These are phyloP conservation scores for Cerastoderma edule DNA, from an alignment of 2,888 invertebrate genomes.

Conservation along the genomic window DNA sequence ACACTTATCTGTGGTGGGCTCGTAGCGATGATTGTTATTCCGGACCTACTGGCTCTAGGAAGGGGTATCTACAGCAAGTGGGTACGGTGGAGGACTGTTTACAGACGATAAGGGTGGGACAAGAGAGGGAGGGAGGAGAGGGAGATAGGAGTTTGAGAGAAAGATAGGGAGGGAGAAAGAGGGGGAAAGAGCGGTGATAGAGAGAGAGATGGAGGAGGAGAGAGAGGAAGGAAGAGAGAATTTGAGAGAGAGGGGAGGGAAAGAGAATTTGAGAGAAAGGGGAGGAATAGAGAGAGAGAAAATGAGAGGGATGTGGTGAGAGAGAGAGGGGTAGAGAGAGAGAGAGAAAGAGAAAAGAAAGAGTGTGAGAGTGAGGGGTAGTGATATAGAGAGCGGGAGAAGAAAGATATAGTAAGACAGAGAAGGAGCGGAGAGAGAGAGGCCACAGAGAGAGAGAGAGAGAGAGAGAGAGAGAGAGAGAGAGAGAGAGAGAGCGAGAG, in stretches of 20 bases:
- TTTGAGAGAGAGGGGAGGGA: not conserved
- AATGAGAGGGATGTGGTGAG: not conserved
- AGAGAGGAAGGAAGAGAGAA: not conserved
- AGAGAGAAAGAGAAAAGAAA: not conserved
- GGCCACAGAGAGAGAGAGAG: not conserved
- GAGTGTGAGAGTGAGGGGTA: not conserved
- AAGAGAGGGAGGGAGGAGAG: not conserved
- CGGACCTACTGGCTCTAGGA: not conserved
- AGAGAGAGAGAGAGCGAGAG: not conserved
- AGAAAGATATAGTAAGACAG: not conserved
- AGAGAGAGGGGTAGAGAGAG: not conserved
- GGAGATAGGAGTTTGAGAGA: not conserved
- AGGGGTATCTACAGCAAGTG: not conserved
- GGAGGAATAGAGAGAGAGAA: not conserved
- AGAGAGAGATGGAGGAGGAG: not conserved
- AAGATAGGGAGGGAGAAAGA: not conserved
- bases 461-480: conserved; percentile 1
- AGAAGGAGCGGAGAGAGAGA: not conserved
- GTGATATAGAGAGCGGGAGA: not conserved
- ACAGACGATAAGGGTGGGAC: not conserved
- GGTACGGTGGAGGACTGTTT: not conserved
- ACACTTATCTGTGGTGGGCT: not conserved
- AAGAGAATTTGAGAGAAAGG: not conserved
- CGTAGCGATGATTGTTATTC: not conserved
- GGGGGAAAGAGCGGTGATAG: not conserved